A percentile compares a stretch with the other conserved stretches of the same genome.
phyloP scores from a whole-genome alignment of 1,140 invertebrate species.

The Pteromalus puparum region DNA sequence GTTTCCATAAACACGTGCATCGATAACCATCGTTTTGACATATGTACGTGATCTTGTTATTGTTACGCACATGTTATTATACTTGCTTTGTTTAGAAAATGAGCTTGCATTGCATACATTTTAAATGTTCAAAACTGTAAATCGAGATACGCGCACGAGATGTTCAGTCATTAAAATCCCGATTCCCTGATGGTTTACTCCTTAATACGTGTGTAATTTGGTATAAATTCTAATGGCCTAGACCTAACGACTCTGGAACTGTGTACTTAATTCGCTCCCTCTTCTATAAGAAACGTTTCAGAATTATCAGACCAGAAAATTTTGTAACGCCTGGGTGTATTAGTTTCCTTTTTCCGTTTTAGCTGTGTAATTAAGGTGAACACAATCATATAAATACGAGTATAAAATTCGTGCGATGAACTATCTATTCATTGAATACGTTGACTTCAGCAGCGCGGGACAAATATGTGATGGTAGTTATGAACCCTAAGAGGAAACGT shows the following conservation, averaged over 20 bases:
- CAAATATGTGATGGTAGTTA: too few relatives aligned
- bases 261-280: background rate
- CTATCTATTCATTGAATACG: too few relatives aligned
- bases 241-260: background rate
- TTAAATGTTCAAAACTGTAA: background rate
- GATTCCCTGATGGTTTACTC: background rate
- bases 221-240: slow-evolving; percentile 12
- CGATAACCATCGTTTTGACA: too few relatives aligned
- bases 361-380: background rate
- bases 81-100: too few relatives aligned
- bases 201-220: slow-evolving; percentile 14
- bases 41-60: too few relatives aligned
- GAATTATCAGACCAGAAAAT: background rate
- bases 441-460: too few relatives aligned
- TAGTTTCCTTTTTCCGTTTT: background rate
- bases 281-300: background rate
- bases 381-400: background rate
- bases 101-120: too few relatives aligned
- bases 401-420: too few relatives aligned
- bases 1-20: too few relatives aligned
- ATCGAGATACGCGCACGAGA: background rate
- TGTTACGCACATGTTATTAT: too few relatives aligned
- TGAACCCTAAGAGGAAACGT: too few relatives aligned
- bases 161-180: slow-evolving; percentile 8
- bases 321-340: background rate